Base-by-base conservation (phyloP, 2,888 invertebrate species). In the Malthinus flaveolus region DNA sequence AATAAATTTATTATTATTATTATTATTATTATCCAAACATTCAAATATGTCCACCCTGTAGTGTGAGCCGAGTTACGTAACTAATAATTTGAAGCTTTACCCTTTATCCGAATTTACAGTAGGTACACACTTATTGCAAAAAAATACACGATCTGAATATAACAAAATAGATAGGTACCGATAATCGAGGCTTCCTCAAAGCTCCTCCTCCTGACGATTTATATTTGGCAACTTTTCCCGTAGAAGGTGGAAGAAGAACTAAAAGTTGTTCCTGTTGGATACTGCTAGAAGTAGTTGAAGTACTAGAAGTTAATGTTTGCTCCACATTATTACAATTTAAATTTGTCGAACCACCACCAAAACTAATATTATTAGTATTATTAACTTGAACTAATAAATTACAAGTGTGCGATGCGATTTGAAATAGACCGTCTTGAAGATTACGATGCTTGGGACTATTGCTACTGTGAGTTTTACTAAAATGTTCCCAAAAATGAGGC, bases 361-460 rank as follows among this genome's bases (percentile, higher is more conserved):
- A 87, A 69, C 86, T 88, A 61, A 88, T 88, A 74, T 89, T 88
- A 76, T 88, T 88, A 46, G 88, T 88, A 69, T 89, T 88, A 75
- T 88, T 87, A 64, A 89, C 88, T 83, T 89, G 88, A 55, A 90
- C 88, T 61, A 90, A 79, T 65, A 90, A 86, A 74, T 88, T 89
- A 72, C 89, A 90, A 55, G 90, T 89, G 75, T 90, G 90, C 9
- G 89, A 88, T 3, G 89, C 89, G 65, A 90, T 90, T 81, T 89
- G 89, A 73, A 89, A 88, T 32, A 90, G 80, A 5, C 90, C 90
- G 71, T 89, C 89, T 71, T 89, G 88, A 64, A 90, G 76, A 75
- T 88, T 88, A 50, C 85, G 81, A 66, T 84, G 84, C 67, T 82
- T 83, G 54, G 81, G 77, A 66, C 82, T n/a, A 35, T 12, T 81